phyloP scores from a whole-genome alignment of 2,113 vertebrate genomes.

The Sula dactylatra region DNA sequence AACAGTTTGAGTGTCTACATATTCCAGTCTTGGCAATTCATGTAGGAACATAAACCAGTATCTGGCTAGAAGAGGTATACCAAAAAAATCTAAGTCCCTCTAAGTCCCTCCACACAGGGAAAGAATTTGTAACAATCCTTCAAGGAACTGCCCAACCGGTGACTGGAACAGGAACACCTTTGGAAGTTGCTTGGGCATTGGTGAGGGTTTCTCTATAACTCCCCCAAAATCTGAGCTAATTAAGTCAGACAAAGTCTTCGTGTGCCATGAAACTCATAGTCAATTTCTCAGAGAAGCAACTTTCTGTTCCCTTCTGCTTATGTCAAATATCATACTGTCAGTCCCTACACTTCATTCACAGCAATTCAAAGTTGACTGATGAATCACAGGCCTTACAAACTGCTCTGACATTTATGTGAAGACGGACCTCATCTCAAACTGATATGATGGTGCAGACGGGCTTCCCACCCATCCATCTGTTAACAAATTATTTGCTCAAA shows the following conservation, averaged over 20 bases:
- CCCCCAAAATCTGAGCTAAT: neutral
- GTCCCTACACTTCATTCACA: constrained; percentile 46
- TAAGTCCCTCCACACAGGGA: neutral
- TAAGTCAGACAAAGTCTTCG: neutral
- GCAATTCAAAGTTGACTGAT: constrained; percentile 34
- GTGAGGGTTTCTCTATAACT: neutral
- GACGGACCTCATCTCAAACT: constrained; percentile 30
- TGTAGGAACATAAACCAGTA: neutral
- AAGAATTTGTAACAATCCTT: neutral
- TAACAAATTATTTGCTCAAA: constrained; percentile 2
- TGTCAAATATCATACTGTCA: constrained; percentile 6
- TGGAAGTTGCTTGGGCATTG: neutral
- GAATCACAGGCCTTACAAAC: constrained; percentile 51
- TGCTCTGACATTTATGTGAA: constrained; percentile 51
- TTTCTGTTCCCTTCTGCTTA: constrained; percentile 26
- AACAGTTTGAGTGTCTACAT: neutral
- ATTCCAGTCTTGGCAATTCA: neutral
- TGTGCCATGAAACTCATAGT: neutral
- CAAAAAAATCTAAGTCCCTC: neutral
- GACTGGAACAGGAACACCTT: neutral
- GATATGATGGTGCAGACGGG: constrained; percentile 45
- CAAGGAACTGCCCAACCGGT: neutral
- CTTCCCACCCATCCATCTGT: constrained; percentile 65
- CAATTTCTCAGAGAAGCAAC: neutral
- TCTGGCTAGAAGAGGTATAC: neutral